Conservation (phyloP, 2,888 invertebrate species). For the Rhagonycha lutea region DNA sequence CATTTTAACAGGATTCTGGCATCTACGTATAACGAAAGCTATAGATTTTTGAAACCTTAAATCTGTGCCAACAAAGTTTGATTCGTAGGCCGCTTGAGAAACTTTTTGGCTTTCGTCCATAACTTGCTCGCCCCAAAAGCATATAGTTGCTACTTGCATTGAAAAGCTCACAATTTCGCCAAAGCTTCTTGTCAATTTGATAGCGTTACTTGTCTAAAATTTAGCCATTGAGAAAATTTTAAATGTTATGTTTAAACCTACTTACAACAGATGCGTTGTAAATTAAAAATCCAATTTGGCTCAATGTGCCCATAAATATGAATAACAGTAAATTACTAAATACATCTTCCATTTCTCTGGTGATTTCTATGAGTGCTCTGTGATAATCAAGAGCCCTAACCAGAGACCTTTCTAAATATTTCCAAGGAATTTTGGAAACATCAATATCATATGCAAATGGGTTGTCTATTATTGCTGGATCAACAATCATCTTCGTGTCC, state of each 20-base stretch:
- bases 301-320: not conserved
- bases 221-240: not conserved
- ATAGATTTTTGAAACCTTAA: not conserved
- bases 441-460: not conserved
- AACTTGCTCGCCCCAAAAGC: constrained; percentile 4
- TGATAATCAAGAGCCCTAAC: constrained; percentile 17
- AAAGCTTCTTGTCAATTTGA: not conserved
- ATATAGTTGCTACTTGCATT: not conserved
- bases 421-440: constrained; percentile 9
- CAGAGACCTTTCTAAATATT: constrained; percentile 11
- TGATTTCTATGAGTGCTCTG: constrained; percentile 16
- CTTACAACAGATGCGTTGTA: not conserved
- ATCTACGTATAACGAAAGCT: not conserved
- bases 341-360: constrained; percentile 15
- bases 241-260: not conserved
- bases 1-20: not conserved
- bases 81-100: not conserved
- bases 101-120: not conserved
- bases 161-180: not conserved
- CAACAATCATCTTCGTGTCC: not conserved
- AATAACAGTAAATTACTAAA: constrained; percentile 17
- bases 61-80: not conserved
- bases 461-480: not conserved
- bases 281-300: not conserved
- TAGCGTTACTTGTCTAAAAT: not conserved